A percentile compares a stretch with the other conserved stretches of the same genome.
These are phyloP conservation scores for Euzophera pinguis DNA, from an alignment of 2,888 invertebrate genomes.

Conservation along the genomic window DNA sequence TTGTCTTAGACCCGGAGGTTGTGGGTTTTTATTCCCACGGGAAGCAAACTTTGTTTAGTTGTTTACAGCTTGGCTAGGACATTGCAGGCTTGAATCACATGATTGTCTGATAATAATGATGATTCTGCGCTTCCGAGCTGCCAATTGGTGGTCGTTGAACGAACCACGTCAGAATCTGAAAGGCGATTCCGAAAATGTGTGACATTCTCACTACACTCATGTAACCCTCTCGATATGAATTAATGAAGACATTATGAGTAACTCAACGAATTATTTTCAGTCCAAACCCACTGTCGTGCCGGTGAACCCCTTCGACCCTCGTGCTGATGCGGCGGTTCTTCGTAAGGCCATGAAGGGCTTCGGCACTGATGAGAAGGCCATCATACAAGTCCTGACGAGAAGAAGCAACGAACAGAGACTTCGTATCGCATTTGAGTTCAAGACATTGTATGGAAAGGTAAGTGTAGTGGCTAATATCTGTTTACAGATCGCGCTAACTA, in stretches of 20 bases:
- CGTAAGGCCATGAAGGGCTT: slow-evolving; percentile 96
- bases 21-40: too few species aligned
- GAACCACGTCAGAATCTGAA: too few species aligned
- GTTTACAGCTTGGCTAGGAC: too few species aligned
- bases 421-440: slow-evolving; percentile 89
- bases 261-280: slow-evolving; percentile 58
- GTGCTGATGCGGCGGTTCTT: slow-evolving; percentile 88
- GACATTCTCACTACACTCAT: neutral
- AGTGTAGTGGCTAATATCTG: slow-evolving; percentile 20
- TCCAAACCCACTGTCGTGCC: slow-evolving; percentile 88
- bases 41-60: too few species aligned
- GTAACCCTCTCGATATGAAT: neutral
- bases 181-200: too few species aligned
- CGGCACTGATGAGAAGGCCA: slow-evolving; percentile 94
- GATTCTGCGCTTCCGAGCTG: too few species aligned
- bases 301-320: slow-evolving; percentile 87
- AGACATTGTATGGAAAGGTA: slow-evolving; percentile 93
- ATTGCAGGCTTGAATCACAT: too few species aligned
- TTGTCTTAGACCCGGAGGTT: too few species aligned
- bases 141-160: too few species aligned
- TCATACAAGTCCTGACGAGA: slow-evolving; percentile 90
- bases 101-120: too few species aligned
- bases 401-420: slow-evolving; percentile 92
- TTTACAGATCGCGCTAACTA: too few species aligned
- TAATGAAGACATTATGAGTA: neutral